A percentile compares a stretch with the other conserved stretches of the same genome.
Evolutionary conservation across 2,113 vertebrate genomes (phyloP).

Genomic region (Pithys albifrons): DNA sequence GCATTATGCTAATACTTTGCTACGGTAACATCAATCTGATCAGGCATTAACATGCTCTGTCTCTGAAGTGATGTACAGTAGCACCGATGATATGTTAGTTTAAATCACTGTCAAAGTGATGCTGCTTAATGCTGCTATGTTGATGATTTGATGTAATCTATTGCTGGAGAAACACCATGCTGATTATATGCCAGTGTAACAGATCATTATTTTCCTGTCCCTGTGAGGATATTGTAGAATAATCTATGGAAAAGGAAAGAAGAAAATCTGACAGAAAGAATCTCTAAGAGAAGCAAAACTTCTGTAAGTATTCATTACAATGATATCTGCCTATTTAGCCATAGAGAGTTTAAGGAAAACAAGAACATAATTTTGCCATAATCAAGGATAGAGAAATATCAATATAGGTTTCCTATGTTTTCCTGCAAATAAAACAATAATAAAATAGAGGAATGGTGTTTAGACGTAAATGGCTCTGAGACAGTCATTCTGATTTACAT

Average conservation of each 20-base stretch:
- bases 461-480: background rate
- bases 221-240: slow-evolving; percentile 4
- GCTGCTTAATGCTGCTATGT: slow-evolving; percentile 22
- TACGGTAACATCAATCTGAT: slow-evolving; percentile 33
- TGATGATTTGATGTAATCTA: slow-evolving; percentile 53
- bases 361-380: background rate
- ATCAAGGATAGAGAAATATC: background rate
- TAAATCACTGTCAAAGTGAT: slow-evolving; percentile 54
- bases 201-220: slow-evolving; percentile 65
- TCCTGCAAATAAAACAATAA: background rate
- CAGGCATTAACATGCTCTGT: slow-evolving; percentile 6
- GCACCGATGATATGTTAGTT: slow-evolving; percentile 30
- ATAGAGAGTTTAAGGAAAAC: background rate
- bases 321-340: background rate
- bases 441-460: background rate
- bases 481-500: background rate
- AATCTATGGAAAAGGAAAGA: slow-evolving; percentile 54
- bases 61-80: slow-evolving; percentile 27
- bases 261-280: slow-evolving; percentile 14
- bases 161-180: slow-evolving; percentile 50
- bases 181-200: slow-evolving; percentile 56
- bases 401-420: background rate
- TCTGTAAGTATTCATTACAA: slow-evolving; percentile 29
- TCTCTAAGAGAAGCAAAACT: background rate
- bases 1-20: slow-evolving; percentile 48